A percentile compares a stretch with the other conserved stretches of the same genome.
Conservation (phyloP, 1,140 invertebrate genomes). For the Leguminivora glycinivorella region DNA sequence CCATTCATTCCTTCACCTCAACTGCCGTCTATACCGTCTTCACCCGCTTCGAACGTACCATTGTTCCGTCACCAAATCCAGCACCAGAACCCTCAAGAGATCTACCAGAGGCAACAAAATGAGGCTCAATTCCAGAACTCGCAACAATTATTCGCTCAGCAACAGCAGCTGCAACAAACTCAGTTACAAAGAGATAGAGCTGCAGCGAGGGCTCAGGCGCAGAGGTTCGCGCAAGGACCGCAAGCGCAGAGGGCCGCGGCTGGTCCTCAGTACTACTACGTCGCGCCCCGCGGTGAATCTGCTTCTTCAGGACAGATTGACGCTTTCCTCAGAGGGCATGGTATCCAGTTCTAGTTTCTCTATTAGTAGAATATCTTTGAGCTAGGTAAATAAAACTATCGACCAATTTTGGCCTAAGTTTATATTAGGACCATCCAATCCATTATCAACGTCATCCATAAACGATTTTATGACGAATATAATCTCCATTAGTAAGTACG, state of each 20-base stretch:
- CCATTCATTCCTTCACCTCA: slow-evolving; percentile 74
- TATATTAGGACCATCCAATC: slow-evolving; percentile 35
- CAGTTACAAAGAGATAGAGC: slow-evolving; percentile 76
- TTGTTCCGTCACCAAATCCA: slow-evolving; percentile 73
- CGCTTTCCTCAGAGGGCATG: slow-evolving; percentile 87
- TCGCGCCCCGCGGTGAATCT: slow-evolving; percentile 79
- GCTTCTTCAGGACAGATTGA: slow-evolving; percentile 87
- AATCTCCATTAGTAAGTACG: not conserved
- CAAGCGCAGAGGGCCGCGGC: slow-evolving; percentile 60
- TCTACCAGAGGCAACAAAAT: slow-evolving; percentile 85
- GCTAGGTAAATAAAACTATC: slow-evolving; percentile 48
- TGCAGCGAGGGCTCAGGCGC: slow-evolving; percentile 72
- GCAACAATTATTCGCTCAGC: slow-evolving; percentile 86
- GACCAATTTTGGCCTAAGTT: slow-evolving; percentile 36
- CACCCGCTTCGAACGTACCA: slow-evolving; percentile 61
- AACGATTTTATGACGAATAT: not conserved
- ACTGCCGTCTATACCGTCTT: slow-evolving; percentile 58
- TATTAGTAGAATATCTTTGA: slow-evolving; percentile 46
- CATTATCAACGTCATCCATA: not conserved
- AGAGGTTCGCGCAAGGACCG: slow-evolving; percentile 72
- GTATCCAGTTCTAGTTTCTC: slow-evolving; percentile 81
- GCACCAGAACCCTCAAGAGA: slow-evolving; percentile 81
- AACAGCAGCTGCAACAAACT: slow-evolving; percentile 82
- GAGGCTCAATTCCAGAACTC: slow-evolving; percentile 85
- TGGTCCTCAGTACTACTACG: slow-evolving; percentile 83